Evolutionary conservation across 1,140 invertebrate genomes (phyloP), one percentile per base, ranked within the genome.

Genomic region (Camponotus pennsylvanicus): DNA sequence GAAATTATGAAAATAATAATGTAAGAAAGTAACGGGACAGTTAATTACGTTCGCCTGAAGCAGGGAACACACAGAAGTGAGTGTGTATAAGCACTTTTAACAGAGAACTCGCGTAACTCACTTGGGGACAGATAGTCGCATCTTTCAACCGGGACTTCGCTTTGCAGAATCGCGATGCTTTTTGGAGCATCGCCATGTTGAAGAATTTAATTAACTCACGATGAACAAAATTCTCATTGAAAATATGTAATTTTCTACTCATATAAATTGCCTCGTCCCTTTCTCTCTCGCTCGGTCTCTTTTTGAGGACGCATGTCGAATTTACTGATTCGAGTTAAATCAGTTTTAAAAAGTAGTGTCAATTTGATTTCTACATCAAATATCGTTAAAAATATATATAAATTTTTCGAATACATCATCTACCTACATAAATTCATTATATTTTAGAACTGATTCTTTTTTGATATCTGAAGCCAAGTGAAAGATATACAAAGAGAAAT

Each of bases 71-170:
- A 52, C 49, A 83, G 34, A 55, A 55, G 37, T 69, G 59, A 73
- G 76, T 80, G 18, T 52, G 6, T 15, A 18, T 18, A 82, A 86
- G 75, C 77, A 76, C 87, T 75, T 79, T 89, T 89, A 86, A 89
- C 86, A 82, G 80, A 85, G 37, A 86, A 18, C 77, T 34, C 80
- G 66, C 57, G 69, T 85, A 89, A 89, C 86, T 86, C 67, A 83
- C 63, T 61, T 52, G 27, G 37, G 55, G 15, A 21, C 37, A 34
- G 79, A 83, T 75, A 75, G 79, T 49, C 37, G 32, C 40, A 49
- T 83, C 79, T 57, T 55, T 83, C 79, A 75, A 83, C 69, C 40
- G 67, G 40, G 59, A 71, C 52, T 61, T 34, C 27, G 64, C 45
- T 57, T 42, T 3, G 37, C 52, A 7, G 57, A 59, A 59, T 71